Evolutionary conservation across 2,797 vertebrate genomes (phyloP).

Genomic region (Garrulus glandarius): DNA sequence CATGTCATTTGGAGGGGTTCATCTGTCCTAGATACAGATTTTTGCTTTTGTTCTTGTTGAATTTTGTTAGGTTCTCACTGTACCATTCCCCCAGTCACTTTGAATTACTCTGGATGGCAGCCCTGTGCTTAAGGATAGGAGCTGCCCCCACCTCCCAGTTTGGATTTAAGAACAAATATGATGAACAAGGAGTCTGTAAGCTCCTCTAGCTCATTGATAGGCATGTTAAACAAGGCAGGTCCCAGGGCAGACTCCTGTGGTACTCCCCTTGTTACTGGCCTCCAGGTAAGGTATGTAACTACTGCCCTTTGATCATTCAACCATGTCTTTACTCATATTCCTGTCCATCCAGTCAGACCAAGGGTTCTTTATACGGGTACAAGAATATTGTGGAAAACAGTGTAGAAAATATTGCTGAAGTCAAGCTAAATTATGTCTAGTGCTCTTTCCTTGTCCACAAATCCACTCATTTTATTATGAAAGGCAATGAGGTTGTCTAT

Average conservation of each 20-base stretch:
- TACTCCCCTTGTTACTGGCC: background rate
- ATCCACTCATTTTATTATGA: background rate
- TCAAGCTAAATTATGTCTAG: background rate
- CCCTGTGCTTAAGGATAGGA: background rate
- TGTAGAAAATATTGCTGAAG: background rate
- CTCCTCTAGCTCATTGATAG: background rate
- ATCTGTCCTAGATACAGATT: background rate
- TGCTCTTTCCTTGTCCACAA: background rate
- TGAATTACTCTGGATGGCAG: background rate
- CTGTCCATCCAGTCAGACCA: background rate
- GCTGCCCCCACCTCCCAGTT: fast-evolving
- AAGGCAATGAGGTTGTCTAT: background rate
- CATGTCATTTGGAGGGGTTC: background rate
- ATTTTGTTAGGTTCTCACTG: fast-evolving
- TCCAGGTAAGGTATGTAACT: background rate
- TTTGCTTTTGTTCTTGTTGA: background rate
- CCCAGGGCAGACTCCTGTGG: background rate
- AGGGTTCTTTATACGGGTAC: background rate
- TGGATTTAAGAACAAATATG: background rate
- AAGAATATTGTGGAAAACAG: background rate
- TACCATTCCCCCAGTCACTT: background rate
- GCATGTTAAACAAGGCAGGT: background rate
- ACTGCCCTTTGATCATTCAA: background rate
- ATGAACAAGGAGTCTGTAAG: background rate
- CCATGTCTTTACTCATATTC: background rate